Percentiles rank a stretch among this genome's conserved stretches.
Evolutionary conservation across 2,888 invertebrate genomes (phyloP).

Genomic region (Blastobasis adustella): DNA sequence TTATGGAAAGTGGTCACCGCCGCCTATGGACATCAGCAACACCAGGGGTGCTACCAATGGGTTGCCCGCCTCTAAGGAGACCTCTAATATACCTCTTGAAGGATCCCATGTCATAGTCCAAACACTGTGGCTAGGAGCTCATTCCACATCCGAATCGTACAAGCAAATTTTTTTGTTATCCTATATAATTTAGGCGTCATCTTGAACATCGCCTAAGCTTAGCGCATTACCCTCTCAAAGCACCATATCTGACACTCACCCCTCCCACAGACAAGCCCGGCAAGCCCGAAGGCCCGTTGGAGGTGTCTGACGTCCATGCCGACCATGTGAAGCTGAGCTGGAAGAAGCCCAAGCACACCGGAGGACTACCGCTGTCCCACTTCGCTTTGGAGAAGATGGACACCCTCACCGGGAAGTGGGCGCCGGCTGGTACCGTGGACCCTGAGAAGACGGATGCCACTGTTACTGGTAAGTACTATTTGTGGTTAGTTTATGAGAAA

Average conservation of each 20-base stretch:
- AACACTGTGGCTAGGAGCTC: too few species aligned
- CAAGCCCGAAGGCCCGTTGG: slow-evolving; percentile 93
- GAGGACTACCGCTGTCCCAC: slow-evolving; percentile 91
- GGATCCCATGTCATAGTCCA: too few species aligned
- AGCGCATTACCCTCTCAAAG: not conserved
- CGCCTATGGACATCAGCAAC: too few species aligned
- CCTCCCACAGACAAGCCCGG: slow-evolving; percentile 81
- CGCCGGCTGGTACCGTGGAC: slow-evolving; percentile 88
- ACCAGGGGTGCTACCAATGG: too few species aligned
- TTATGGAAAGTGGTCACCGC: too few species aligned
- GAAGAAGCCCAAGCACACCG: slow-evolving; percentile 97
- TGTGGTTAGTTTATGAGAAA: too few species aligned
- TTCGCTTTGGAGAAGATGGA: slow-evolving; percentile 98
- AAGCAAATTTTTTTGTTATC: too few species aligned
- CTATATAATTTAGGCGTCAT: too few species aligned
- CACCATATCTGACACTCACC: not conserved
- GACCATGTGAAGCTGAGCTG: slow-evolving; percentile 95
- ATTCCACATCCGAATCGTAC: too few species aligned
- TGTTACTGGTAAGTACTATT: slow-evolving; percentile 76
- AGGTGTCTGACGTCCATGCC: slow-evolving; percentile 92
- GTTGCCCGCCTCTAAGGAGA: too few species aligned
- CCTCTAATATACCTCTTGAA: too few species aligned
- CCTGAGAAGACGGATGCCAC: slow-evolving; percentile 88
- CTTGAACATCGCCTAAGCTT: too few species aligned
- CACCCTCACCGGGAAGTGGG: slow-evolving; percentile 89